Evolutionary conservation across 1,140 invertebrate genomes (phyloP), one percentile per base, ranked within the genome.

Genomic region (Radopholus similis): DNA sequence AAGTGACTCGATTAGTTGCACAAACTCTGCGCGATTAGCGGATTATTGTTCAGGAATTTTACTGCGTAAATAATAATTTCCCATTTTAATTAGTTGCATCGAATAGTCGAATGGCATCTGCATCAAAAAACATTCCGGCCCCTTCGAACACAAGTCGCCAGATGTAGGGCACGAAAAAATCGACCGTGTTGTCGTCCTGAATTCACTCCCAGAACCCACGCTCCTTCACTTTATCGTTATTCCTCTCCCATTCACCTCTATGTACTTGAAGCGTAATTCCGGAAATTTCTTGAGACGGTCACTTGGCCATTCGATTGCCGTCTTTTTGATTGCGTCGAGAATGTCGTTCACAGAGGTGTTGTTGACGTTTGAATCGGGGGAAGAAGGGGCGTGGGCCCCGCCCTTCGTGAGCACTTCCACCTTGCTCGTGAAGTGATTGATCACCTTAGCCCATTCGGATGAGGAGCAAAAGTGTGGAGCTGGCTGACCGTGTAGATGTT

Each of bases 131-230:
- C 21, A 95, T 85, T 42, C 89, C 87, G 1, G 90, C 91, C 73
- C 88, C 88, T 74, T 89, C 87, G 74, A 87, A 90, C 28, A 94
- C 90, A 53, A 98, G 86, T 11, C 90, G 90, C 95, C 95, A 99
- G 38, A 97, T 90, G 83, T 98, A 99, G 8, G 95, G 95, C 77
- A 97, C 93, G 85, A 98, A 99, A 85, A 99, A 99, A 80, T 97
- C 94, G 83, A 97, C 94, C 0, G 95, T 95, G 66, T 92, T 89
- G 68, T 97, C 94, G 85, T 98, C 95, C 86, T 62, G 38, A 62
- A 23, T 11, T 32, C 15, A 18, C 30, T 54, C 34, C 34, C 34
- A 5, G 15, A 4, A 54, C 5, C 11, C 15, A n/a, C 18, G 15
- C 34, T 4, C 15, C 28, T 49, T 6, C 18, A 23, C 5, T 4